A percentile compares a stretch with the other conserved stretches of the same genome.
These are phyloP conservation scores for Acrossocheilus fasciatus DNA, from an alignment of 2,797 vertebrate genomes.

Conservation along the genomic window DNA sequence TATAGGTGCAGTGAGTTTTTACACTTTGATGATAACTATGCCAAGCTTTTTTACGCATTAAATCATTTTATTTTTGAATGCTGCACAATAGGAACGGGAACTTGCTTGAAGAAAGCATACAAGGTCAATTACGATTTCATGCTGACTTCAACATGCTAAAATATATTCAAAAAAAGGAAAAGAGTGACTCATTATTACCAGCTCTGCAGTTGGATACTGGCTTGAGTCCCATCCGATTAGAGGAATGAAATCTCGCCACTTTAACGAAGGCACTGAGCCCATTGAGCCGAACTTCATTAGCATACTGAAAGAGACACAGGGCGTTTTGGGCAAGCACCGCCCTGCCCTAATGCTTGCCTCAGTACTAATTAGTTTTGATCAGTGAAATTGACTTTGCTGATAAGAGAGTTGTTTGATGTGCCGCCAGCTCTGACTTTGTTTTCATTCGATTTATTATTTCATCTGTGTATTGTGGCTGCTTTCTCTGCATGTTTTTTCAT, in stretches of 20 bases:
- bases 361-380: conserved; percentile 57
- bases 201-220: conserved; percentile 26
- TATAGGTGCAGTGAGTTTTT: neutral
- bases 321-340: conserved; percentile 20
- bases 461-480: conserved; percentile 49
- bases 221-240: conserved; percentile 42
- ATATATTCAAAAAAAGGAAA: neutral
- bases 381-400: conserved; percentile 59
- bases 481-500: conserved; percentile 22
- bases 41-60: neutral
- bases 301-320: conserved; percentile 28
- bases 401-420: conserved; percentile 56
- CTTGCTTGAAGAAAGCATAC: neutral
- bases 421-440: conserved; percentile 35
- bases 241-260: conserved; percentile 23
- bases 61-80: neutral
- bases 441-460: conserved; percentile 54
- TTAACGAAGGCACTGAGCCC: conserved; percentile 12
- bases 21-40: neutral
- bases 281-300: conserved; percentile 25
- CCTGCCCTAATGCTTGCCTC: conserved; percentile 35
- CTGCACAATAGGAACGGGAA: neutral
- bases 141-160: neutral
- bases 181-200: conserved; percentile 4
- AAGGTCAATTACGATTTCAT: neutral